Base-by-base conservation (phyloP, 2,888 invertebrate species). In the Drosophila cognata region DNA sequence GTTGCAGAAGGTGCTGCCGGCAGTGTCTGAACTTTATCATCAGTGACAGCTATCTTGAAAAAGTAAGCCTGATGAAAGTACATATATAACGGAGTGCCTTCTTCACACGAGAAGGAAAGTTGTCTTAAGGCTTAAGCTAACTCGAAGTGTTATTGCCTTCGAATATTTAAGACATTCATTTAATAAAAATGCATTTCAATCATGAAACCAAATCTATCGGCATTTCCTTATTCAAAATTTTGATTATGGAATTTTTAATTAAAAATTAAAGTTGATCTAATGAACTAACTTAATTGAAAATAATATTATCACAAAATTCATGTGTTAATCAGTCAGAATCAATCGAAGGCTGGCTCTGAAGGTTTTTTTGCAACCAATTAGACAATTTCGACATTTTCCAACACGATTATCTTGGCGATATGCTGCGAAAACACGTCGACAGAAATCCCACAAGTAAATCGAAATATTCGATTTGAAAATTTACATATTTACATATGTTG, bases 11-110 rank as follows among this genome's bases (percentile, higher is more conserved):
- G 13, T 55, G 61, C 71, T 59, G 50, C 33, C 50, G 35, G 31
- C 48, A 43, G 16, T 2, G 25, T 11, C 16, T n/a, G 2, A 25
- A 18, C 18, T 52, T 41, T 16, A n/a, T 7, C 29, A 43, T 21
- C 53, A 50, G 31, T 55, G 41, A 7, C 66, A 21, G 77, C 58
- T 61, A 62, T 72, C 41, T 63, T 60, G 29, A 50, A 58, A 51
- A 48, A 38, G 29, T 28, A 50, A n/a, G 4, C 46, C n/a, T 25
- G 25, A 36, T 43, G 2, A 33, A 46, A 21, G 33, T 25, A 21
- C 21, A 46, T 46, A n/a, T 1, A 25, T 35, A 36, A 10, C 4
- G 38, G 29, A 18, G 10, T 7, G 18, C 3, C 5, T 4, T 21
- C 13, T 4, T 4, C 46, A 21, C 46, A 46, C 4, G 2, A 46